Conservation (phyloP, 2,113 vertebrate species). For the Noturus placidus region DNA sequence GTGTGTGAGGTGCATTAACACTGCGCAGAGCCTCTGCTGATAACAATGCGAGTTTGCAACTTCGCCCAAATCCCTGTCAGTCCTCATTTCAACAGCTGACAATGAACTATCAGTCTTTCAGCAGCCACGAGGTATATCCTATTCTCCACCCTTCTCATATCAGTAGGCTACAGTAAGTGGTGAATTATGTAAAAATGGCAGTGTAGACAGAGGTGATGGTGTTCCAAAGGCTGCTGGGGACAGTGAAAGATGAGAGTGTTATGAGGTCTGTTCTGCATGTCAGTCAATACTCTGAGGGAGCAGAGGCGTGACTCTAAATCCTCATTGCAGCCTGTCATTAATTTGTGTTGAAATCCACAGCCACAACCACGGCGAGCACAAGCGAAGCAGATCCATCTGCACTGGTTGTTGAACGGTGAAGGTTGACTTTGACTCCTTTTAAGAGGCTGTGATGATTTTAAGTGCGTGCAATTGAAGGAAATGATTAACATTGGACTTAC, state of each 20-base stretch:
- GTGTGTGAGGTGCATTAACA: constrained; percentile 22
- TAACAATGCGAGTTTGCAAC: constrained; percentile 25
- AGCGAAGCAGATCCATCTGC: neutral
- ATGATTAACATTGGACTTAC: neutral
- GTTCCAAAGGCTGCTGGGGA: constrained; percentile 8
- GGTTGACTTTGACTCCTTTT: neutral
- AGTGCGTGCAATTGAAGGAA: neutral
- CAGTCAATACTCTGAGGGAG: constrained; percentile 16
- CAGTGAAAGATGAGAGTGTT: constrained; percentile 18
- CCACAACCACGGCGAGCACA: neutral
- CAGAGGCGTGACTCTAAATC: constrained; percentile 1
- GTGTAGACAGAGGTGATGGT: constrained; percentile 21
- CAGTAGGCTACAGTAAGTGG: neutral
- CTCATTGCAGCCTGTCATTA: constrained; percentile 20
- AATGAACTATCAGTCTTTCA: constrained; percentile 34
- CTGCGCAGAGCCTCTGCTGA: constrained; percentile 20
- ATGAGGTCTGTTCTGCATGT: constrained; percentile 23
- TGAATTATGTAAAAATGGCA: constrained; percentile 40
- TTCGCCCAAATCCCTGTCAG: constrained; percentile 1
- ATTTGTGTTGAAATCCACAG: constrained; percentile 22
- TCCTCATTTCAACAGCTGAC: constrained; percentile 30
- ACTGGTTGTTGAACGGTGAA: neutral
- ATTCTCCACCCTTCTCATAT: neutral
- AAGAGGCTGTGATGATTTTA: neutral
- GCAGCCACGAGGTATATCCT: neutral